Evolutionary conservation across 2,888 invertebrate species (phyloP), one percentile per base, ranked within the genome.

Genomic region (Cyrtodaria siliqua): DNA sequence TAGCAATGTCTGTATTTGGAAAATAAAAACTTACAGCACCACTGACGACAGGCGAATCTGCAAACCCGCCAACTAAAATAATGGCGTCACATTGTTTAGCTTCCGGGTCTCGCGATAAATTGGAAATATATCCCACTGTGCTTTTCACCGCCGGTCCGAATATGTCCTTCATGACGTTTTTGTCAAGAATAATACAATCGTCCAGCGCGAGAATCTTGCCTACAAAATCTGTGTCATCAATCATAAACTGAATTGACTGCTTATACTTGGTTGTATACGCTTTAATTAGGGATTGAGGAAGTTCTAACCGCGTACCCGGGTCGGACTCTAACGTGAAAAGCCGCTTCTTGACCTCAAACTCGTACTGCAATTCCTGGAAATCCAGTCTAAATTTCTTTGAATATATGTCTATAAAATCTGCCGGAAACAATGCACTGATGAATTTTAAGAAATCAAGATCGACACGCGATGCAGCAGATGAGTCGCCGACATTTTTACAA

Each of bases 331-430:
- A 26, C 12, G 75, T 64, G 64, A 84, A 84, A 20, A 52, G 71
- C 29, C 84, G 73, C 56, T 86, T 86, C 38, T 74, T 78, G 6
- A 80, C 74, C 49, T 84, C 86, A 71, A 86, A 86, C 38, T 86
- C 86, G 50, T 86, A 83, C 27, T 80, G 83, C 12, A 86, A 62
- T 16, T 77, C 70, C 16, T 75, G 56, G n/a, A 80, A 78, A 38
- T 83, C 86, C 3, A 68, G 24, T 63, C 73, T 79, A 42, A 79
- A 64, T 38, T 80, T 84, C 52, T 79, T 79, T 9, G 79, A 66
- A 53, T 83, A 86, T 52, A 57, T 66, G 8, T 84, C 86, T 59
- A 84, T 83, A 23, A 84, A 77, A 23, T 86, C 86, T 20, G 61
- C 64, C 16, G 76, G 76, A 18, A 82, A 71, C 1, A 86, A 44